These are phyloP conservation scores for Laticauda laticaudata DNA, from an alignment of 2,113 vertebrate genomes.

Conservation along the genomic window DNA sequence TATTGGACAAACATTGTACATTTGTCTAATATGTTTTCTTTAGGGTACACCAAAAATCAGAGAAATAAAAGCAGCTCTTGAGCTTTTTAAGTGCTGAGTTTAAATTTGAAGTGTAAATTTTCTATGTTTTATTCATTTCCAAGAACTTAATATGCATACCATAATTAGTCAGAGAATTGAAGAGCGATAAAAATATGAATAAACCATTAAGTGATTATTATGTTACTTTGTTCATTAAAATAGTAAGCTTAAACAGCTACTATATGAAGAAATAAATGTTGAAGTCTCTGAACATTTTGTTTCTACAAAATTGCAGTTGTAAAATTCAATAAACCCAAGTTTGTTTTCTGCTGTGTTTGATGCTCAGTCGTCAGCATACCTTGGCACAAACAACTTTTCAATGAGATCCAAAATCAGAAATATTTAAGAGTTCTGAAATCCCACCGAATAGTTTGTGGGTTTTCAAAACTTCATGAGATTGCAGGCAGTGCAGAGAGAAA, in stretches of 20 bases:
- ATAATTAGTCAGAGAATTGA: constrained; percentile 4
- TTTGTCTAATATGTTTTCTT: neutral
- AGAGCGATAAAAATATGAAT: constrained; percentile 30
- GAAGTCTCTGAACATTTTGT: neutral
- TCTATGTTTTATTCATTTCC: constrained; percentile 11
- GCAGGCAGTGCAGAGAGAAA: neutral
- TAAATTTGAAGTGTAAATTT: constrained; percentile 26
- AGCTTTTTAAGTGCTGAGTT: neutral
- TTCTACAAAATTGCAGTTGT: neutral
- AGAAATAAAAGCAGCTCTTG: constrained; percentile 24
- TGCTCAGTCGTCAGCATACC: neutral
- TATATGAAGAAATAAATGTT: neutral
- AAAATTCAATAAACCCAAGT: neutral
- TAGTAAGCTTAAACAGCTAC: constrained; percentile 38
- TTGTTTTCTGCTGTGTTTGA: neutral
- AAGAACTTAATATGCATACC: neutral
- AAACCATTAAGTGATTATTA: constrained; percentile 33
- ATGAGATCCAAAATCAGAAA: neutral
- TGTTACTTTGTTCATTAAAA: constrained; percentile 47
- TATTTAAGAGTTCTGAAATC: neutral
- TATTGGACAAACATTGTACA: neutral
- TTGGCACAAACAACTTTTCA: neutral
- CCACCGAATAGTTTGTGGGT: neutral
- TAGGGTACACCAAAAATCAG: neutral
- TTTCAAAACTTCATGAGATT: neutral